These are phyloP conservation scores for Notechis scutatus DNA, from an alignment of 2,113 vertebrate genomes.

Conservation along the genomic window DNA sequence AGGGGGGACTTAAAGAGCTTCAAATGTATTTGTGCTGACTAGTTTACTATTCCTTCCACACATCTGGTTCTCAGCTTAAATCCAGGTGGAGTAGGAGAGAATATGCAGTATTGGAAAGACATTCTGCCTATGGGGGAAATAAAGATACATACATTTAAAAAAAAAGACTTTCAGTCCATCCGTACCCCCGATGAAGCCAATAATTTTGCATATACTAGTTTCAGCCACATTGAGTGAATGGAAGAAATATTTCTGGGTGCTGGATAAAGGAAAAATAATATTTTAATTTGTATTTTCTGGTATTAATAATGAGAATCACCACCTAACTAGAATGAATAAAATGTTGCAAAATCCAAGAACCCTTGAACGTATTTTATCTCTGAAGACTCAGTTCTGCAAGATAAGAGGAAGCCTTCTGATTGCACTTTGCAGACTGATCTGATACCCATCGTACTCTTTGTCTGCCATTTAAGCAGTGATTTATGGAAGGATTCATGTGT, in stretches of 20 bases:
- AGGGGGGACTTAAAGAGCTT: background rate
- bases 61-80: constrained; percentile 10
- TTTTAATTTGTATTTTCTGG: background rate
- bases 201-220: background rate
- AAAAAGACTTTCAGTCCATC: background rate
- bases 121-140: background rate
- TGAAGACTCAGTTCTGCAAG: background rate
- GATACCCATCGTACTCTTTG: too few species aligned
- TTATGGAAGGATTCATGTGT: background rate
- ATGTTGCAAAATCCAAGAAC: background rate
- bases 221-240: background rate
- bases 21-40: constrained; percentile 4
- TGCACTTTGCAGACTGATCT: background rate
- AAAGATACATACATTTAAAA: background rate
- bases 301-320: background rate
- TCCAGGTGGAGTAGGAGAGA: background rate
- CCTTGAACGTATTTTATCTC: background rate
- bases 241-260: background rate
- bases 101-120: background rate
- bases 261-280: background rate
- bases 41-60: background rate
- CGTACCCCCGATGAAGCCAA: background rate
- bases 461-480: background rate
- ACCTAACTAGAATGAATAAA: background rate
- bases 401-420: background rate